Evolutionary conservation across 2,888 invertebrate species (phyloP).

Genomic region (Eilema depressum): DNA sequence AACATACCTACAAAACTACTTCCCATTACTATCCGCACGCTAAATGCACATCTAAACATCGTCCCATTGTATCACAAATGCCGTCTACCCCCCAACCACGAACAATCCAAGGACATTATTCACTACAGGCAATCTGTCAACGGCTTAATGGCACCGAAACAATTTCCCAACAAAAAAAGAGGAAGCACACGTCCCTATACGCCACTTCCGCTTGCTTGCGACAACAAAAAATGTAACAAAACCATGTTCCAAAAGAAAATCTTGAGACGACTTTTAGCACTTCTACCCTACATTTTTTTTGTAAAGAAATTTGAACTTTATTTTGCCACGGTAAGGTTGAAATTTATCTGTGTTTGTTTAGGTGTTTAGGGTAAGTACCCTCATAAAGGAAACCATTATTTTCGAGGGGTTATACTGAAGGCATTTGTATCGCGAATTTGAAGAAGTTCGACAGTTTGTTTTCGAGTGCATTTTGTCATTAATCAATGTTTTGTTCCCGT

Average conservation of each 20-base stretch:
- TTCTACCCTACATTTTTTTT: slow-evolving; percentile 60
- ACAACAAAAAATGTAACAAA: slow-evolving; percentile 82
- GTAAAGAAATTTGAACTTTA: slow-evolving; percentile 46
- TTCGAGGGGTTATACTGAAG: slow-evolving; percentile 81
- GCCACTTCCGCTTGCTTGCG: slow-evolving; percentile 79
- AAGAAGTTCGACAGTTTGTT: slow-evolving; percentile 87
- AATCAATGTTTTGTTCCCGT: slow-evolving; percentile 85
- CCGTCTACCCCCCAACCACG: slow-evolving; percentile 55
- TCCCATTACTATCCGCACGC: slow-evolving; percentile 36
- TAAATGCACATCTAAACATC: slow-evolving; percentile 56
- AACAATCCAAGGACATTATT: slow-evolving; percentile 82
- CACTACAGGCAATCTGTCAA: slow-evolving; percentile 83
- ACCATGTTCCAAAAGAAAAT: slow-evolving; percentile 71
- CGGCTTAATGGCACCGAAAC: slow-evolving; percentile 86
- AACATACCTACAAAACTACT: neutral
- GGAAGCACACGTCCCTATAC: slow-evolving; percentile 83
- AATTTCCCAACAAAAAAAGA: slow-evolving; percentile 85
- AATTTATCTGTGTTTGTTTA: slow-evolving; percentile 27
- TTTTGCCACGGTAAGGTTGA: neutral
- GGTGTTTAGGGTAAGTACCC: slow-evolving; percentile 58
- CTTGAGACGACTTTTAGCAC: slow-evolving; percentile 66
- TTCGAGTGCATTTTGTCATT: slow-evolving; percentile 87
- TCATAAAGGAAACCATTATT: slow-evolving; percentile 85
- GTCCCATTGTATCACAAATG: slow-evolving; percentile 71
- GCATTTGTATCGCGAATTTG: slow-evolving; percentile 86